Base-by-base conservation (phyloP, 2,888 invertebrate species). In the Mythimna ferrago region DNA sequence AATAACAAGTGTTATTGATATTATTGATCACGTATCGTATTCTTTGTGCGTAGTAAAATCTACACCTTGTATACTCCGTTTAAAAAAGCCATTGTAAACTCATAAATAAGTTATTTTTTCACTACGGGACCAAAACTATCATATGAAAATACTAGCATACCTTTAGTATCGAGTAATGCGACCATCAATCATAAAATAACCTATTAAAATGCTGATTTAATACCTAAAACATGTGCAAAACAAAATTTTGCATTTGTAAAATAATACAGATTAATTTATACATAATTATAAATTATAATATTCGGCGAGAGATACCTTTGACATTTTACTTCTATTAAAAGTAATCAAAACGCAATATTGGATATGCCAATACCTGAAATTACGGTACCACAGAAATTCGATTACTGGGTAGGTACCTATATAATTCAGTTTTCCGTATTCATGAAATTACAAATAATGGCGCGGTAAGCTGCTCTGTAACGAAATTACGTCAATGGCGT, bases 291-390 rank as follows among this genome's bases (percentile, higher is more conserved):
- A 68, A 14, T 10, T 53, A n/a, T 38, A 32, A 41, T 38, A 48
- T 77, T 41, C 38, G 11, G 61, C 14, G 16, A 14, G 19, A 21
- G 14, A 38, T 61, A 56, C 71, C 41, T 70, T 61, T 21, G 38
- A 21, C 38, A 54, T 62, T 57, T 73, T 21, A 32, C 62, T 57
- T 80, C 11, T 66, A 80, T 58, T 80, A 66, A 26, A 80, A 54
- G 48, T 63, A 65, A 81, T 61, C 68, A 48, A 66, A 78, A 66
- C 61, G 38, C 54, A 69, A 56, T 66, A 66, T 74, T 77, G 53
- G 48, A 66, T 61, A 65, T 56, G 66, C 26, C 68, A 62, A 77
- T 82, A 63, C 62, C 61, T 82, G 51, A 68, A 78, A 80, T 82
- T 69, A 69, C 60, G 67, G 26, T 51, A 63, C 67, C 69, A 51